Evolutionary conservation across 2,888 invertebrate genomes (phyloP), one percentile per base, ranked within the genome.

Genomic region (Plusia festucae): DNA sequence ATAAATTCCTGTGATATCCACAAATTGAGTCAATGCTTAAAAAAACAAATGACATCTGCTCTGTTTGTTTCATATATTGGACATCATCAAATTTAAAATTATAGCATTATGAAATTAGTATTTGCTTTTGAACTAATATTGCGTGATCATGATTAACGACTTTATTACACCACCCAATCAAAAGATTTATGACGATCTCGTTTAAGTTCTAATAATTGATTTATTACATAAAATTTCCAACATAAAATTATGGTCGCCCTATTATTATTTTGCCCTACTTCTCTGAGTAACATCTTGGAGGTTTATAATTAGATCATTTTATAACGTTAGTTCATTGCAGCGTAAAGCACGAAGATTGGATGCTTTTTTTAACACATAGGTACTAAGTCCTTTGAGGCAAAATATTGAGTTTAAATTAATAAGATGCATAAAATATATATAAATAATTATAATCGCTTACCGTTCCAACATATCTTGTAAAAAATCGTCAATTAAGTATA

Each of bases 271-370:
- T 54, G 60, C 54, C 54, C 57, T 30, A 52, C 44, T 40, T 68
- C 54, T 57, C 27, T n/a, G 54, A 51, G 69, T 30, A 24, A 61
- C 69, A 69, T 58, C 20, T 58, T 30, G 20, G 46, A 62, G 24
- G 58, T 34, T 55, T 58, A 32, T 27, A 13, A 49, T 49, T 49
- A 27, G 22, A 69, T 62, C 20, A 69, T 75, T 58, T 3, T 46
- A 74, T 60, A 60, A 68, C 49, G 32, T 20, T 18, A 59, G 65
- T 60, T 65, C 27, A 44, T 51, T 57, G 11, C 24, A 54, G 58
- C 22, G 24, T 20, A 16, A 24, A 6, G n/a, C 27, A 53, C 32
- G 18, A 9, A 55, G 55, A 51, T 13, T 56, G 11, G 15, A 8
- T 24, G n/a, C 34, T 5, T 53, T 53, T 44, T n/a, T n/a, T n/a